phyloP scores from a whole-genome alignment of 2,797 vertebrate genomes.

The Ara ararauna region DNA sequence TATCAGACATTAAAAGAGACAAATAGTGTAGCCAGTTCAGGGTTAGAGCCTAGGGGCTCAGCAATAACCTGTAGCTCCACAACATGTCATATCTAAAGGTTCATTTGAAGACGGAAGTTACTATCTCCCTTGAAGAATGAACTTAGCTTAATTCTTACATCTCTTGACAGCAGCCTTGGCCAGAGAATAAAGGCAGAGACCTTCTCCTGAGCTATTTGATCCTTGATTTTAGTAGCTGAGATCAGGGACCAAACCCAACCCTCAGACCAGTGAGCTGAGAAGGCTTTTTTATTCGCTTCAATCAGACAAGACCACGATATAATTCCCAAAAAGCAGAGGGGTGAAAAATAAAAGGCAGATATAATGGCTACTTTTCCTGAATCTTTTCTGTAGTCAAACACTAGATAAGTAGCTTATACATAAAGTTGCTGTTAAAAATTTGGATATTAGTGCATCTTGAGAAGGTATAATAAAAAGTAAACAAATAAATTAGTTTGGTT shows the following conservation, averaged over 20 bases:
- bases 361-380: neutral
- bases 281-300: neutral
- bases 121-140: conserved; percentile 28
- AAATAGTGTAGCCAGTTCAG: neutral
- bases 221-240: conserved; percentile 21
- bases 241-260: conserved; percentile 9
- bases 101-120: conserved; percentile 40
- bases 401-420: neutral
- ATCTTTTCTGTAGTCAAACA: neutral
- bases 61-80: neutral
- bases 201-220: conserved; percentile 50
- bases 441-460: neutral
- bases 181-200: conserved; percentile 43
- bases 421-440: neutral
- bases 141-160: conserved; percentile 1
- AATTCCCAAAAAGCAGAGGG: neutral
- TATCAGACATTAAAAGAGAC: conserved; percentile 4
- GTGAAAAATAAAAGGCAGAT: neutral
- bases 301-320: neutral
- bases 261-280: neutral
- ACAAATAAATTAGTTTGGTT: neutral
- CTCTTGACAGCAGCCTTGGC: conserved; percentile 44
- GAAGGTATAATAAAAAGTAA: neutral
- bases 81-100: neutral
- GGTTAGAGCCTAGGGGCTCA: conserved; percentile 16